phyloP scores from a whole-genome alignment of 2,113 vertebrate species.

The Anhinga anhinga region DNA sequence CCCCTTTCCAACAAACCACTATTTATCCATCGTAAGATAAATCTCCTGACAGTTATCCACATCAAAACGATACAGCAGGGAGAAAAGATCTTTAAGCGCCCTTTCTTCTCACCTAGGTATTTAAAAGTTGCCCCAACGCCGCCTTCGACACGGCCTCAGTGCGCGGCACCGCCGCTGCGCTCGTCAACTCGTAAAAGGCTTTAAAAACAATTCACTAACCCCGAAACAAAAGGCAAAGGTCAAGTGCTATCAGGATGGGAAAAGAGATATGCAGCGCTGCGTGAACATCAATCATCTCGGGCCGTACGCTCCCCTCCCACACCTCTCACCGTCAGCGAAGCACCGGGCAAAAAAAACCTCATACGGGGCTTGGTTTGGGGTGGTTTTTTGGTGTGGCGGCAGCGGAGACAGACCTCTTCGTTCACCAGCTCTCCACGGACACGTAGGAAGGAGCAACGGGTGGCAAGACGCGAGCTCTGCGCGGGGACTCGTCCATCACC shows the following conservation, averaged over 20 bases:
- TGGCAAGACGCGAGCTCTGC: too few species aligned
- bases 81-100: too few species aligned
- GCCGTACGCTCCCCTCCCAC: too few species aligned
- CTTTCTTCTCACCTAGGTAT: background rate
- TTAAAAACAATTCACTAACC: background rate
- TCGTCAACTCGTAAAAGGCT: background rate
- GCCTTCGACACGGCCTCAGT: background rate
- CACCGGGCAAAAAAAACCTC: background rate
- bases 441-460: background rate
- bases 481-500: accelerated
- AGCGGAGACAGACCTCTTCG: background rate
- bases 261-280: background rate
- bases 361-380: background rate
- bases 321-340: background rate
- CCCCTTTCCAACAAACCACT: background rate
- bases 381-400: background rate
- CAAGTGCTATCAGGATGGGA: background rate
- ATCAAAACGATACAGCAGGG: background rate
- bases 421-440: accelerated
- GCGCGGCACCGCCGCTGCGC: accelerated
- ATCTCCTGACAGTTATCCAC: accelerated
- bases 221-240: background rate
- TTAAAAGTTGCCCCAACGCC: background rate
- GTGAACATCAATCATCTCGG: too few species aligned
- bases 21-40: background rate